Conservation (phyloP, 2,113 vertebrate genomes). For the Crotalus tigris region DNA sequence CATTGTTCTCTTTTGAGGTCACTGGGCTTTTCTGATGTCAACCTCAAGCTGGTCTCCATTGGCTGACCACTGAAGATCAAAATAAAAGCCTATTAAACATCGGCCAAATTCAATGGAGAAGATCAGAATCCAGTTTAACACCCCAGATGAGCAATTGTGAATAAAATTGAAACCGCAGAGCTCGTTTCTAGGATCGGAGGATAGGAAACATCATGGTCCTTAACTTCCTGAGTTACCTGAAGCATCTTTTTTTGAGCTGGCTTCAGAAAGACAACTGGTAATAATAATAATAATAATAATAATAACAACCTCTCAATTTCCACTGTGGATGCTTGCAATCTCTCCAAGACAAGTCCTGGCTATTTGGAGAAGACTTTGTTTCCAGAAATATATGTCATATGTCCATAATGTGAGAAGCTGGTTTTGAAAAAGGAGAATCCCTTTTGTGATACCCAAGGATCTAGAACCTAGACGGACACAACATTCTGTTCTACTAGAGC, state of each 20-base stretch:
- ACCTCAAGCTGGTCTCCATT: not conserved
- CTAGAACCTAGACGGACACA: accelerated
- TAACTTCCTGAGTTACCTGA: not conserved
- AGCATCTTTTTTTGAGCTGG: not conserved
- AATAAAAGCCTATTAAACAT: not conserved
- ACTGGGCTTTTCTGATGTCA: not conserved
- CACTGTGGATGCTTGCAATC: not conserved
- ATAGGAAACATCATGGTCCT: not conserved
- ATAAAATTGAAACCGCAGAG: not conserved
- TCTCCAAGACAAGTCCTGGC: not conserved
- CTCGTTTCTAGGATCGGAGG: not conserved
- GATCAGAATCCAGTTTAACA: not conserved
- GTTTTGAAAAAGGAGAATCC: not conserved
- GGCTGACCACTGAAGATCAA: not conserved
- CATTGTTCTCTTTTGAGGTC: not conserved
- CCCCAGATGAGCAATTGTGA: not conserved
- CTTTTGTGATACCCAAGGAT: accelerated
- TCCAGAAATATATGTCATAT: accelerated
- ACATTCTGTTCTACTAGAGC: not conserved
- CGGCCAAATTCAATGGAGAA: not conserved
- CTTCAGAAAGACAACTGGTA: not conserved
- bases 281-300: not conserved
- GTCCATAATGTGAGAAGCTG: not conserved
- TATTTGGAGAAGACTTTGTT: not conserved
- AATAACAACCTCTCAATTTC: not conserved